phyloP scores from a whole-genome alignment of 2,797 vertebrate genomes.

The Liasis olivaceus region DNA sequence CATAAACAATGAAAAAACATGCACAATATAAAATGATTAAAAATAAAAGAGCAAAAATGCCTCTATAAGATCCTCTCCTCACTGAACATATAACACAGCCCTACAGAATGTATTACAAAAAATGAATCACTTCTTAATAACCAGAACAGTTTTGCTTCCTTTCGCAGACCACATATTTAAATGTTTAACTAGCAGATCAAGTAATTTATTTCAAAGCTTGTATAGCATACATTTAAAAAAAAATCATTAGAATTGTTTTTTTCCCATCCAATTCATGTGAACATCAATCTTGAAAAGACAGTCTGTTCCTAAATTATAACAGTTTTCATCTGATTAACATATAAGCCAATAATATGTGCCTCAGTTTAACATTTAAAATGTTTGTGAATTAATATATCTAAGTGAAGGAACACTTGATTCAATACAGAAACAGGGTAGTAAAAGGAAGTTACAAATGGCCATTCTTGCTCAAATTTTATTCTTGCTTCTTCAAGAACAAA shows the following conservation, averaged over 20 bases:
- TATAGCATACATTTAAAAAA: neutral
- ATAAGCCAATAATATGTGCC: neutral
- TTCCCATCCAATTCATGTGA: conserved; percentile 1
- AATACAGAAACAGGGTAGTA: neutral
- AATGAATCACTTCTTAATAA: conserved; percentile 28
- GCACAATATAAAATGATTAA: neutral
- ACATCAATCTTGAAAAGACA: neutral
- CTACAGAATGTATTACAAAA: conserved; percentile 6
- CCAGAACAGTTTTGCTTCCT: neutral
- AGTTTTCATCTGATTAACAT: conserved; percentile 3
- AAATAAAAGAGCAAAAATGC: neutral
- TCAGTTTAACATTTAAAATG: conserved; percentile 12
- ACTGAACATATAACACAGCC: neutral
- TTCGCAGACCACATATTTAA: conserved; percentile 22
- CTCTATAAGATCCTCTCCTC: neutral
- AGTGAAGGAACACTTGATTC: neutral
- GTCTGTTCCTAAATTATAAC: neutral
- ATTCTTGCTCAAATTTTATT: neutral
- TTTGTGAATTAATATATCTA: neutral
- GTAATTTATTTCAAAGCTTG: conserved; percentile 6
- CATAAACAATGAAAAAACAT: neutral
- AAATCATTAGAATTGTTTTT: neutral
- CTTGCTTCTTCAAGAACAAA: neutral
- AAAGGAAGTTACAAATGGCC: neutral
- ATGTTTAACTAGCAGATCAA: conserved; percentile 25